Evolutionary conservation across 2,113 vertebrate species (phyloP), one percentile per base, ranked within the genome.

Genomic region (Callaeas wilsoni): DNA sequence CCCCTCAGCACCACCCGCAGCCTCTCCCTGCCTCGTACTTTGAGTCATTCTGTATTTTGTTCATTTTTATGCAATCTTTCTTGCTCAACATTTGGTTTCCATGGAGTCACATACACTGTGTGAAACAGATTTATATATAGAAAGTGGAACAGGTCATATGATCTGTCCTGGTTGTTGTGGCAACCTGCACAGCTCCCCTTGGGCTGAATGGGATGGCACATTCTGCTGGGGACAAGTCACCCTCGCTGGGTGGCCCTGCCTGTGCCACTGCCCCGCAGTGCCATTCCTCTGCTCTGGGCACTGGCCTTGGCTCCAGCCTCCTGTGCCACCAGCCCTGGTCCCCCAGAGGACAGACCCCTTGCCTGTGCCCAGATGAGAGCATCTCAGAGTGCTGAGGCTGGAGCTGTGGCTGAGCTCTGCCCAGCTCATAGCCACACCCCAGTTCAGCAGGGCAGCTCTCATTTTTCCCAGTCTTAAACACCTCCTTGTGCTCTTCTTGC

Each of bases 51-150:
- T 79, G 83, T 59, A 93, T 93, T 90, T 59, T 95, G 93, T 97
- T 97, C 93, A 91, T 96, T 97, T 97, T 97, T 97, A 96, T 96
- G 97, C 93, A 96, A 94, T 94, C 93, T 70, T 96, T 83, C 90
- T 96, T 97, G 86, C 94, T 95, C 91, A 97, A 94, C 88, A 41
- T 93, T 93, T 92, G 89, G 97, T 98, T 97, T 97, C 96, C 44
- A 75, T 95, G 96, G 97, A 96, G 96, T 86, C 94, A 73, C 91
- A 98, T 97, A 97, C 94, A 97, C 96, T 96, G 97, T 97, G 97
- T 94, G 95, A 97, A 97, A 97, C 93, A 97, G 89, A 94, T 96
- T 98, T 98, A 98, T 98, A 98, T 98, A 98, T 98, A 98, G 98
- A 98, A 98, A 98, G 97, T 97, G 95, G 97, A 98, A 90, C 89